Evolutionary conservation across 2,113 vertebrate genomes (phyloP).

Genomic region (Urocynchramus pylzowi): DNA sequence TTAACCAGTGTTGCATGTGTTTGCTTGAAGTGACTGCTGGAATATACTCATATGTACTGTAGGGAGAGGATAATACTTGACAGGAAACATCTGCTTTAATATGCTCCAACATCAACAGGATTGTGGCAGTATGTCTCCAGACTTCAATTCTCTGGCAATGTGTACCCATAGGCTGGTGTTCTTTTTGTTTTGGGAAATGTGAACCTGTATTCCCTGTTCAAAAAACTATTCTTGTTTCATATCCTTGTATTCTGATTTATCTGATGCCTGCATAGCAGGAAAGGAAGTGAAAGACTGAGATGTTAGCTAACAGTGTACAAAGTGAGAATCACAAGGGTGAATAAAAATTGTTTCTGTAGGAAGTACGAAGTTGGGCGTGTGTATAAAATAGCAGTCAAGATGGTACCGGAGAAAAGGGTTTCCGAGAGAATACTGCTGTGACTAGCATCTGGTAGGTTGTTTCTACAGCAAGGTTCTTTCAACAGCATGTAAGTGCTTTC

Average conservation of each 20-base stretch:
- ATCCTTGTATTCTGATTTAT: conserved; percentile 17
- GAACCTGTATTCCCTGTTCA: background rate
- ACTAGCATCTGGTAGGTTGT: background rate
- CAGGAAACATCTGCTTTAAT: conserved; percentile 78
- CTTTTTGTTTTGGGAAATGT: background rate
- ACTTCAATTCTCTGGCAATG: background rate
- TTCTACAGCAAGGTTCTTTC: background rate
- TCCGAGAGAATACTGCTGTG: background rate
- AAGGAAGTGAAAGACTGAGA: background rate
- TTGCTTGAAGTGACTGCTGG: conserved; percentile 26
- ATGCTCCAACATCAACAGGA: conserved; percentile 70
- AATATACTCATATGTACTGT: background rate
- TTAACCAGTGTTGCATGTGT: background rate
- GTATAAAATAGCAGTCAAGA: background rate
- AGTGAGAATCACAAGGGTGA: background rate
- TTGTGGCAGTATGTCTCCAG: background rate
- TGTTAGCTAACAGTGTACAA: background rate
- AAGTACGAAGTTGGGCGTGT: background rate
- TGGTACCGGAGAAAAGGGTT: background rate
- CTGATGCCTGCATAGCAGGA: background rate
- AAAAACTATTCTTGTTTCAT: background rate
- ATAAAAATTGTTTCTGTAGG: background rate
- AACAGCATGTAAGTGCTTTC: background rate
- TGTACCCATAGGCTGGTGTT: background rate
- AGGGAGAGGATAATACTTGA: conserved; percentile 29